These are phyloP conservation scores for Psilopsiagon aurifrons DNA, from an alignment of 2,113 vertebrate species.

Conservation along the genomic window DNA sequence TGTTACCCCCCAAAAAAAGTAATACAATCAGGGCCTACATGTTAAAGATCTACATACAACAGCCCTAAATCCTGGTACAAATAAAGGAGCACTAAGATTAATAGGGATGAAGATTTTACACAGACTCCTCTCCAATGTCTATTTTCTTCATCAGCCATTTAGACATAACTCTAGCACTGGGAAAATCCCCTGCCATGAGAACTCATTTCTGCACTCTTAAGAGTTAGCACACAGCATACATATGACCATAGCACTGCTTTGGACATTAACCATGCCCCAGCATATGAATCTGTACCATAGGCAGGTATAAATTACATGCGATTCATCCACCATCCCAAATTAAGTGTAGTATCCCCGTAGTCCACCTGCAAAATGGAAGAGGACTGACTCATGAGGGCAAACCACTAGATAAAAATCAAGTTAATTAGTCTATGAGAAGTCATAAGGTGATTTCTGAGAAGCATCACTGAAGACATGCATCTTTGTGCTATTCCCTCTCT, in stretches of 20 bases:
- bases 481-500: not conserved
- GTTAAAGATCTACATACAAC: not conserved
- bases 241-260: fast-evolving
- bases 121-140: not conserved
- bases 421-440: not conserved
- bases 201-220: not conserved
- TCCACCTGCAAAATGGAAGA: not conserved
- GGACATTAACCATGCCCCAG: not conserved
- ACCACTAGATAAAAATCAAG: not conserved
- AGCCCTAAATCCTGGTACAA: not conserved
- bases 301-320: not conserved
- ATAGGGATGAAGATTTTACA: not conserved
- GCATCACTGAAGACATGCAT: not conserved
- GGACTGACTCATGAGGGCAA: not conserved
- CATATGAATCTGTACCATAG: not conserved
- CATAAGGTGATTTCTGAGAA: not conserved
- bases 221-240: not conserved
- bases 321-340: not conserved
- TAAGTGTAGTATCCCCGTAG: not conserved
- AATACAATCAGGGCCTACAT: not conserved
- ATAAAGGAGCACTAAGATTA: not conserved
- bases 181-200: not conserved
- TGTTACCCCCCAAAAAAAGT: not conserved
- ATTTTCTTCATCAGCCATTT: not conserved
- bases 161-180: not conserved